Conservation (phyloP, 2,797 vertebrate genomes). For the Notamacropus eugenii region DNA sequence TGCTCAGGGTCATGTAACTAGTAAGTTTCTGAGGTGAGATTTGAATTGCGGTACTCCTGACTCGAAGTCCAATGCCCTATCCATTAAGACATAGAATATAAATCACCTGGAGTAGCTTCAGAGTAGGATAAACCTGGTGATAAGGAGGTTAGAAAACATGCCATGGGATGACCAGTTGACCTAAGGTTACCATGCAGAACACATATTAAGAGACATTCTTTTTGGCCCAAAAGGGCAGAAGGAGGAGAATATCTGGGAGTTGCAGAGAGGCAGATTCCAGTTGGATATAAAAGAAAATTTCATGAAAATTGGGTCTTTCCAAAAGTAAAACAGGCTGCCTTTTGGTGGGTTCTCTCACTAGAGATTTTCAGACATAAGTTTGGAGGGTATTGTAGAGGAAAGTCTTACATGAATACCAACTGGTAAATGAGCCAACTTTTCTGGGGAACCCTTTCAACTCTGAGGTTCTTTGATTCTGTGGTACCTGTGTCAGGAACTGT, state of each 20-base stretch:
- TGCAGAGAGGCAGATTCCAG: neutral
- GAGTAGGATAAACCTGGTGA: neutral
- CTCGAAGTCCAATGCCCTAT: neutral
- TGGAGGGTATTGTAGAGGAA: neutral
- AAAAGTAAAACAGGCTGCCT: neutral
- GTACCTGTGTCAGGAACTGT: neutral
- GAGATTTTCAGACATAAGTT: neutral
- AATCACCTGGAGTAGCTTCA: neutral
- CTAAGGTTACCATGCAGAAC: neutral
- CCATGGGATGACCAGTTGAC: neutral
- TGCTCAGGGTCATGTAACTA: neutral
- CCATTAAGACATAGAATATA: too few relatives aligned
- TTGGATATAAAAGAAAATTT: neutral
- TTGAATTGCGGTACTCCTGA: neutral
- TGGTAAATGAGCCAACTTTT: neutral
- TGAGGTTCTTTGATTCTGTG: neutral
- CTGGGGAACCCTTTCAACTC: neutral
- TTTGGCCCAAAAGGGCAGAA: neutral
- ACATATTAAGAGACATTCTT: neutral
- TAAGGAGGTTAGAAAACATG: neutral
- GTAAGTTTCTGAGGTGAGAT: neutral
- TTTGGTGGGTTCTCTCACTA: neutral
- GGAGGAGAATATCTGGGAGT: neutral
- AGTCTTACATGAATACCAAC: neutral
- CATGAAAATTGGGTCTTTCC: neutral